These are phyloP conservation scores for Kryphioiulus occultus DNA, from an alignment of 2,888 invertebrate species.

Conservation along the genomic window DNA sequence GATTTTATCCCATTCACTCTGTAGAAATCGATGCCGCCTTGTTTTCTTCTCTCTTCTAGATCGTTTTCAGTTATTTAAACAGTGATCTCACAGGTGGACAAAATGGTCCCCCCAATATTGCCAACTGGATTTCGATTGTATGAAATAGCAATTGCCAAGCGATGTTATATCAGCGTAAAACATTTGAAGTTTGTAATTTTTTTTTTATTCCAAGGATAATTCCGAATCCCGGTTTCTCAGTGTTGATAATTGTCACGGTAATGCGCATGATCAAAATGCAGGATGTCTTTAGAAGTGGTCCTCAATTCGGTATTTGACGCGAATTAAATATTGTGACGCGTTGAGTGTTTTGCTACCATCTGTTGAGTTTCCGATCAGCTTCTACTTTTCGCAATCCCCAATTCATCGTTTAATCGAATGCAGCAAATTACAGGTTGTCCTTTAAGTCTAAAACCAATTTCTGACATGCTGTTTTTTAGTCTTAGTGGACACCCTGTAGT, in stretches of 20 bases:
- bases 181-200: not conserved
- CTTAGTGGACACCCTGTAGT: not conserved
- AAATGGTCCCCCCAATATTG: conserved; percentile 11
- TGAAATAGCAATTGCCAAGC: conserved; percentile 21
- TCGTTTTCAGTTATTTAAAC: not conserved
- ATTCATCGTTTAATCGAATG: not conserved
- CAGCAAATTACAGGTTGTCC: not conserved
- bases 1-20: not conserved
- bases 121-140: conserved; percentile 32
- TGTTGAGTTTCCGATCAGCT: not conserved
- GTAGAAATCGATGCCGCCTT: not conserved
- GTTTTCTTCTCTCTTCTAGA: not conserved
- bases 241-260: not conserved
- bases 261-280: not conserved
- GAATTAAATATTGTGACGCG: not conserved
- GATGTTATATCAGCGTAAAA: not conserved
- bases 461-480: not conserved
- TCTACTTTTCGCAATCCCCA: not conserved
- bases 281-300: not conserved
- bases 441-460: not conserved
- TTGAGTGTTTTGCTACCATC: not conserved
- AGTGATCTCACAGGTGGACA: conserved; percentile 15
- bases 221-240: not conserved
- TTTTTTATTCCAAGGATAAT: not conserved
- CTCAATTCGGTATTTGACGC: not conserved